Base-by-base conservation (phyloP, 2,797 vertebrate genomes). In the Gobionotothen gibberifrons region DNA sequence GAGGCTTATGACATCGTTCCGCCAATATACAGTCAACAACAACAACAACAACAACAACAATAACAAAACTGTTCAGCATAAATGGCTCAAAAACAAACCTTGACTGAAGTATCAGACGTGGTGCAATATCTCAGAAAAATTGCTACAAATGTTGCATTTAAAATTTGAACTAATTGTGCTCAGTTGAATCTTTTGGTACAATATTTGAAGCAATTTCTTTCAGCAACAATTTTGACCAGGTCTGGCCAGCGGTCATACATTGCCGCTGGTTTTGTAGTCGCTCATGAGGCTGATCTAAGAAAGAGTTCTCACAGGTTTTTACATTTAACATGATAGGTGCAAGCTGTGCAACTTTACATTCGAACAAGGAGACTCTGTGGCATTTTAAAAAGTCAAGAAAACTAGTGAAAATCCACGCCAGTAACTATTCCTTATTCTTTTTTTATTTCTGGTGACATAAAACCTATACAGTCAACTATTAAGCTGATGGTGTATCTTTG, bases 301-400 rank as follows among this genome's bases (percentile, higher is more conserved):
- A 73, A 79, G 83, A 86, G 89, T 91, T 85, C 89, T 90, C 84
- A 84, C 87, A 90, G 90, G 89, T 92, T 93, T 92, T 93, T 85
- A 91, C 87, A 79, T 94, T 91, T 85, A 87, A 91, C 85, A 74
- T 94, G 96, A 96, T 93, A 94, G 95, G 96, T 92, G 96, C 95
- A 96, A 97, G 97, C 96, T 98, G 97, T 98, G 96, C 97, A 96
- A 96, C 97, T 98, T 98, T 97, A 97, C 96, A 96, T 96, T 96
- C 95, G 96, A 96, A 97, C 96, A 96, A 96, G 95, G 95, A 96
- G 97, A 98, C 98, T 99, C 98, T 99, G 98, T 99, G 98, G 98
- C 98, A 99, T 99, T 98, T 96, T 95, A 96, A 96, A 36, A 92
- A 96, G 96, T 97, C 94, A 95, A 97, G 96, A 96, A 93, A 96